Base-by-base conservation (phyloP, 2,888 invertebrate genomes). In the Hypena proboscidalis region DNA sequence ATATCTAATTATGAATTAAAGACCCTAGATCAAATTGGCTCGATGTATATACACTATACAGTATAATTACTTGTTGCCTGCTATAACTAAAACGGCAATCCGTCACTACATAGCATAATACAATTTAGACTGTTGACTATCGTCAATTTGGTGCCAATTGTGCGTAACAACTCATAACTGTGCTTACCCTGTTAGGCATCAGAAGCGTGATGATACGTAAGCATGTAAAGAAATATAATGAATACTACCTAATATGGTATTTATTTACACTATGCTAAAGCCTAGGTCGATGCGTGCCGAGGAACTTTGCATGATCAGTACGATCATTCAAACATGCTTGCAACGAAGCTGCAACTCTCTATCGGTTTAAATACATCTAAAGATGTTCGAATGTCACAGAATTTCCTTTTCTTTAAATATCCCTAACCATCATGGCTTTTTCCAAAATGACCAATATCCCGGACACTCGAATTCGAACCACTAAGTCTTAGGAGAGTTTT, bases 211-310 rank as follows among this genome's bases (percentile, higher is more conserved):
- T 39, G 38, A 15, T 39, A 11, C 14, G 45, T 26, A 27, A 42
- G 41, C 37, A 41, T 41, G 41, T 29, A 47, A 37, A 34, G 34
- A 41, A 49, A 25, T 34, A 15, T 92, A 92, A 90, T 79, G 87
- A 86, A 45, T 30, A 45, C 44, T 38, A 39, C 15, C 44, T 38
- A 29, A 29, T 29, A 15, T 15, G 14, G 17, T 25, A 60, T 85
- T 86, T 7, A 39, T 40, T 19, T 36, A 25, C 29, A 38, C 23
- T 14, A 14, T 27, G 8, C 15, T 4, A 29, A 14, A 1, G n/a
- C 14, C 14, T 7, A 15, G n/a, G n/a, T n/a, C n/a, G n/a, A 1
- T 8, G 8, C 14, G 29, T 14, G 29, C 14, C 5, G 5, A 17
- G 17, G 5, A 17, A 17, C 5, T 22, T 22, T 22, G n/a, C 22